Evolutionary conservation across 2,888 invertebrate species (phyloP).

Genomic region (Bruchidius siliquastri): DNA sequence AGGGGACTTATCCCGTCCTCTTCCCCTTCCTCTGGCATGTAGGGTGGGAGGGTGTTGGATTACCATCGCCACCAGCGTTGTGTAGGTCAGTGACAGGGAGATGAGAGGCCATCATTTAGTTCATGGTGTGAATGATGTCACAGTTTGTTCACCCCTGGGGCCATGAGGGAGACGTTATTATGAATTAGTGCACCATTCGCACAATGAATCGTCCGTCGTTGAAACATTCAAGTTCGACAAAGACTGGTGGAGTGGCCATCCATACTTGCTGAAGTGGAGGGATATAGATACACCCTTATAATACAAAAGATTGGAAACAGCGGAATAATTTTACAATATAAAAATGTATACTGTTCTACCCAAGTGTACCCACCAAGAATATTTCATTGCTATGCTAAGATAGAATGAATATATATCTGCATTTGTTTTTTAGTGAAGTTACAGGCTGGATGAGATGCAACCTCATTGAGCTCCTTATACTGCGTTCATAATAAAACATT

Average conservation of each 20-base stretch:
- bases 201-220: background rate
- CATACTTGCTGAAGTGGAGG: too few relatives aligned
- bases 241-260: background rate
- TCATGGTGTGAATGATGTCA: background rate
- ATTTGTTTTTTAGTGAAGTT: too few relatives aligned
- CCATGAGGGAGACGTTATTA: background rate
- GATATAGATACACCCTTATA: too few relatives aligned
- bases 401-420: too few relatives aligned
- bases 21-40: background rate
- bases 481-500: too few relatives aligned
- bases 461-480: too few relatives aligned
- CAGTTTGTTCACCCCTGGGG: background rate
- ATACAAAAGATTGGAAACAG: too few relatives aligned
- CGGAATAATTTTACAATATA: too few relatives aligned
- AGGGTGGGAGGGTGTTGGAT: background rate
- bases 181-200: background rate
- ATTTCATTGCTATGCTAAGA: too few relatives aligned
- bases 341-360: too few relatives aligned
- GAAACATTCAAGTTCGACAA: background rate
- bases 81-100: background rate
- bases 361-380: too few relatives aligned
- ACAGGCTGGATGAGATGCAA: too few relatives aligned
- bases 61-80: background rate
- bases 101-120: background rate
- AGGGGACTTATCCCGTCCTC: background rate